A percentile compares a stretch with the other conserved stretches of the same genome.
Evolutionary conservation across 2,888 invertebrate genomes (phyloP).

Genomic region (Anoncus sp.): DNA sequence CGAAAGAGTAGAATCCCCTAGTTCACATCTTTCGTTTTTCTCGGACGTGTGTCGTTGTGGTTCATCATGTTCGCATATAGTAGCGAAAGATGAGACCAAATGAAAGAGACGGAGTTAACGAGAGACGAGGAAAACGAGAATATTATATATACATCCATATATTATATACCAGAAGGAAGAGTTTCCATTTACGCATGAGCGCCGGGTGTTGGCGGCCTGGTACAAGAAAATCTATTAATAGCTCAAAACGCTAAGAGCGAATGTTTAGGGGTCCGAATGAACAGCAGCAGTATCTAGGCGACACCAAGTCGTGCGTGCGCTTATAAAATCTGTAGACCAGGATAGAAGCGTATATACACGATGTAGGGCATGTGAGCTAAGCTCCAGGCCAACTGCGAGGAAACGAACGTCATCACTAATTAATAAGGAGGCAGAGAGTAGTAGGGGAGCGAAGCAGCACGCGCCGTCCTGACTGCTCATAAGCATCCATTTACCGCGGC

Average conservation of each 20-base stretch:
- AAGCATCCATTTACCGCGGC: slow-evolving; percentile 7
- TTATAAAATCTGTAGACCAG: slow-evolving; percentile 28
- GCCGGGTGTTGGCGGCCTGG: slow-evolving; percentile 51
- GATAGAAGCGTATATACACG: slow-evolving; percentile 37
- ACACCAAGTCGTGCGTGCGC: slow-evolving; percentile 27
- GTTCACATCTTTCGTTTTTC: slow-evolving; percentile 19
- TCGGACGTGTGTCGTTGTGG: background rate
- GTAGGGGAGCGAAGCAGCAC: slow-evolving; percentile 56
- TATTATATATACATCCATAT: slow-evolving; percentile 47
- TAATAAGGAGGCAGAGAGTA: slow-evolving; percentile 66
- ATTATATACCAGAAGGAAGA: slow-evolving; percentile 39
- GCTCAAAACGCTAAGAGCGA: slow-evolving; percentile 38
- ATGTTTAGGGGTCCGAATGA: slow-evolving; percentile 30
- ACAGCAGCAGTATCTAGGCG: slow-evolving; percentile 29
- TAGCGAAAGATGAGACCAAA: slow-evolving; percentile 11
- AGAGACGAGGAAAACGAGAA: slow-evolving; percentile 38
- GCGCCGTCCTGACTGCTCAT: slow-evolving; percentile 39
- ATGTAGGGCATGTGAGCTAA: slow-evolving; percentile 12
- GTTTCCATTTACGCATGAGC: slow-evolving; percentile 21
- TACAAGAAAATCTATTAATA: slow-evolving; percentile 53
- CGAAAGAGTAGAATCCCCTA: slow-evolving; percentile 3
- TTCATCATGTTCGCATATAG: background rate
- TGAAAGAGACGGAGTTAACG: slow-evolving; percentile 8
- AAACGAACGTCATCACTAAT: slow-evolving; percentile 72
- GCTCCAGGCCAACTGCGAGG: slow-evolving; percentile 67